These are phyloP conservation scores for Calliopum simillimum DNA, from an alignment of 2,888 invertebrate species.

Conservation along the genomic window DNA sequence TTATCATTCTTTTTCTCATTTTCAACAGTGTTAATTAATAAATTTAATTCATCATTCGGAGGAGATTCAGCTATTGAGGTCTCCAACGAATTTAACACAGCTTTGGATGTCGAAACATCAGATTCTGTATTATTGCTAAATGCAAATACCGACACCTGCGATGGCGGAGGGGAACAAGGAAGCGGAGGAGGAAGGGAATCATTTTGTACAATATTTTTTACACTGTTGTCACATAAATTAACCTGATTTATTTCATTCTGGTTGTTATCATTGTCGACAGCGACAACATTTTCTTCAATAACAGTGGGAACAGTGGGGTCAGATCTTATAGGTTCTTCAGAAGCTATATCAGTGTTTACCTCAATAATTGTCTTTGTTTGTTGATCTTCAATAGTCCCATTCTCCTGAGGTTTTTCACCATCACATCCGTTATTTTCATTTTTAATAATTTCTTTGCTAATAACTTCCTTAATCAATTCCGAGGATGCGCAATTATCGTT, in stretches of 20 bases:
- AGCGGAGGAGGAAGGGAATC: conserved; percentile 74
- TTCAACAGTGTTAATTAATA: no score
- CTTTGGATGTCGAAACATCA: conserved; percentile 18
- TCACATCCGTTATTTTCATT: conserved; percentile 46
- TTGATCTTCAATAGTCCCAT: conserved; percentile 55
- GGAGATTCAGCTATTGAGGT: no score
- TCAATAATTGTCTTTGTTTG: conserved; percentile 62
- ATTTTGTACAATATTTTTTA: neutral
- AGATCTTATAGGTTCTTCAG: conserved; percentile 24
- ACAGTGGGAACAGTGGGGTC: conserved; percentile 40
- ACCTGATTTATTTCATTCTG: conserved; percentile 14
- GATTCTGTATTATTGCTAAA: conserved; percentile 55
- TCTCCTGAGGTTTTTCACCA: conserved; percentile 55
- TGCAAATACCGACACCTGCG: conserved; percentile 80
- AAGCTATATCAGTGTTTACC: conserved; percentile 54
- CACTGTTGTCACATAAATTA: neutral
- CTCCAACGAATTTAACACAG: neutral
- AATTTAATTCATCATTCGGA: no score
- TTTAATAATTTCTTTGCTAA: conserved; percentile 43
- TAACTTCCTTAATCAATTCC: conserved; percentile 41
- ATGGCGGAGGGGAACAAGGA: conserved; percentile 80
- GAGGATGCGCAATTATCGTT: conserved; percentile 39
- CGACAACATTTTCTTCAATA: conserved; percentile 14
- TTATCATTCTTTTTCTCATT: no score
- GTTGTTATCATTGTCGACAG: conserved; percentile 6